A percentile compares a stretch with the other conserved stretches of the same genome.
Conservation (phyloP, 2,797 vertebrate genomes). For the Scarus forsteni region DNA sequence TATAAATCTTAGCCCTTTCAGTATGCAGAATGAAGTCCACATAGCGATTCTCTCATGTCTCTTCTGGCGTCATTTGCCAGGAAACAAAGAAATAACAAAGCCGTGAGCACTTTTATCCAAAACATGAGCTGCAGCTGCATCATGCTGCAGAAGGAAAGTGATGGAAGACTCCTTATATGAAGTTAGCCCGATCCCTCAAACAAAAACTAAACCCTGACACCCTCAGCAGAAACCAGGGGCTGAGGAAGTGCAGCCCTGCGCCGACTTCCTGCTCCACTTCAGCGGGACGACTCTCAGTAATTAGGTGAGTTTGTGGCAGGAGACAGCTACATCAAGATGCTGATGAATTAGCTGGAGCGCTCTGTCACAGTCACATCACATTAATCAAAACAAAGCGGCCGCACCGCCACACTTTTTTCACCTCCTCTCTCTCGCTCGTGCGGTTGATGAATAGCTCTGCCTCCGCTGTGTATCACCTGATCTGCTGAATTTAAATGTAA, state of each 20-base stretch:
- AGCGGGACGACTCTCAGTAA: conserved; percentile 79
- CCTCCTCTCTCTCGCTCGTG: conserved; percentile 50
- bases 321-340: conserved; percentile 79
- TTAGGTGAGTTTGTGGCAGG: conserved; percentile 84
- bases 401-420: conserved; percentile 41
- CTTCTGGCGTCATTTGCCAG: conserved; percentile 1
- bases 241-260: conserved; percentile 71
- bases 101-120: neutral
- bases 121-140: conserved; percentile 8
- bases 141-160: conserved; percentile 71
- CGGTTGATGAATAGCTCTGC: conserved; percentile 79
- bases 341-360: conserved; percentile 86
- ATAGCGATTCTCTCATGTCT: too few species aligned
- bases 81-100: conserved; percentile 21
- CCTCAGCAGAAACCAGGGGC: conserved; percentile 49
- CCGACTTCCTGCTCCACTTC: conserved; percentile 75
- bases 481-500: conserved; percentile 80
- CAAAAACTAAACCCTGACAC: conserved; percentile 73
- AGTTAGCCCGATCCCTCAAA: conserved; percentile 58
- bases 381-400: conserved; percentile 85
- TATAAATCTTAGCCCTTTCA: too few species aligned
- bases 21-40: too few species aligned
- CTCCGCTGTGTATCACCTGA: conserved; percentile 70
- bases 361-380: conserved; percentile 85
- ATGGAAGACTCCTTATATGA: conserved; percentile 55